A percentile compares a stretch with the other conserved stretches of the same genome.
Evolutionary conservation across 2,888 invertebrate species (phyloP).

Genomic region (Elmis aenea): DNA sequence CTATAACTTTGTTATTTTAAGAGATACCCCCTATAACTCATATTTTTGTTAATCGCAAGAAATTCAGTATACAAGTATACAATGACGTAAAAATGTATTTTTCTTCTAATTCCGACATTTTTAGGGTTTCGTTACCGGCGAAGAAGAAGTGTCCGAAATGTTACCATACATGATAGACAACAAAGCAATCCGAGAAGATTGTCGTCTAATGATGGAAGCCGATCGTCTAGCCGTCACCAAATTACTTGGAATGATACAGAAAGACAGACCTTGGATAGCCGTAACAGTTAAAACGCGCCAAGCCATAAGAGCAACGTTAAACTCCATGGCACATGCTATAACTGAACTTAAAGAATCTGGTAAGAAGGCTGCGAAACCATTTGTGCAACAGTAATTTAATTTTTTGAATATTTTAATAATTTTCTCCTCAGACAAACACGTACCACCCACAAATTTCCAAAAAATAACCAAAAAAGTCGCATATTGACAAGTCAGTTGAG

Average conservation of each 20-base stretch:
- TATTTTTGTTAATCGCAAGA: no score
- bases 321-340: slow-evolving; percentile 54
- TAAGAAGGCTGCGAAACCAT: no score
- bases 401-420: background rate
- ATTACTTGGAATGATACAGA: slow-evolving; percentile 52
- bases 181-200: slow-evolving; percentile 32
- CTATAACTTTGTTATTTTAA: no score
- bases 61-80: no score
- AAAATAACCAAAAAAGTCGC: no score
- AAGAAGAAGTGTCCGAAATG: slow-evolving; percentile 55
- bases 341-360: slow-evolving; percentile 55
- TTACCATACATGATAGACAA: slow-evolving; percentile 50
- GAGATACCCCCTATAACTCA: no score
- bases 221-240: slow-evolving; percentile 48
- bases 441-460: no score
- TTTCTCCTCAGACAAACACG: background rate
- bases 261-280: slow-evolving; percentile 57
- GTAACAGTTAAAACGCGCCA: slow-evolving; percentile 61
- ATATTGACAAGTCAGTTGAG: no score
- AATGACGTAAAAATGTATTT: no score
- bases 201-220: slow-evolving; percentile 19
- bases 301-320: slow-evolving; percentile 56
- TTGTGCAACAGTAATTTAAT: no score
- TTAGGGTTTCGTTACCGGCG: slow-evolving; percentile 56
- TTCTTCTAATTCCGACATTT: no score